These are phyloP conservation scores for Masticophis lateralis DNA, from an alignment of 2,797 vertebrate genomes.

Conservation along the genomic window DNA sequence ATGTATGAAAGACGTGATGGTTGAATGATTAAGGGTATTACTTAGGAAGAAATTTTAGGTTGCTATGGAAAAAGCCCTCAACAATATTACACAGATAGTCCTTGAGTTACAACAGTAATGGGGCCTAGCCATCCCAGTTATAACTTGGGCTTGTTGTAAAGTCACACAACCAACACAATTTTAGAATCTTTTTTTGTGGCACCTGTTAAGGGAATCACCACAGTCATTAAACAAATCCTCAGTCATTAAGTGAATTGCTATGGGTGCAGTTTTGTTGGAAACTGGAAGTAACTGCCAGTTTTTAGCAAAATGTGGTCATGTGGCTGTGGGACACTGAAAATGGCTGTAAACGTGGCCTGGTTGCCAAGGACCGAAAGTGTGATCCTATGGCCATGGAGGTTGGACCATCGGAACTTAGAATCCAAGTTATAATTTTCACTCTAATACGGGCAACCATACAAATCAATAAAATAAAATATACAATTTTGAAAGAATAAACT, in stretches of 20 bases:
- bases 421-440: background rate
- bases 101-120: background rate
- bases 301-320: background rate
- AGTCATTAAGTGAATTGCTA: background rate
- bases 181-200: background rate
- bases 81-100: background rate
- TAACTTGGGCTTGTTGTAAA: too few relatives aligned
- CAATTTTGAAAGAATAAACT: background rate
- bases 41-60: background rate
- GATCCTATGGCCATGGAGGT: accelerated
- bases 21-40: background rate
- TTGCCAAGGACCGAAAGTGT: background rate
- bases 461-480: background rate
- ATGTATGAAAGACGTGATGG: background rate
- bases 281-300: background rate
- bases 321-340: background rate
- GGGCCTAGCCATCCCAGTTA: background rate
- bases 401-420: background rate
- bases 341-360: background rate
- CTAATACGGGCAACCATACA: background rate
- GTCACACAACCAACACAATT: too few relatives aligned
- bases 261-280: background rate
- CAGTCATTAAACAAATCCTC: background rate
- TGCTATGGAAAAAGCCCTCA: background rate
- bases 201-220: background rate